phyloP scores from a whole-genome alignment of 2,113 vertebrate genomes.

The Muntiacus muntjak region DNA sequence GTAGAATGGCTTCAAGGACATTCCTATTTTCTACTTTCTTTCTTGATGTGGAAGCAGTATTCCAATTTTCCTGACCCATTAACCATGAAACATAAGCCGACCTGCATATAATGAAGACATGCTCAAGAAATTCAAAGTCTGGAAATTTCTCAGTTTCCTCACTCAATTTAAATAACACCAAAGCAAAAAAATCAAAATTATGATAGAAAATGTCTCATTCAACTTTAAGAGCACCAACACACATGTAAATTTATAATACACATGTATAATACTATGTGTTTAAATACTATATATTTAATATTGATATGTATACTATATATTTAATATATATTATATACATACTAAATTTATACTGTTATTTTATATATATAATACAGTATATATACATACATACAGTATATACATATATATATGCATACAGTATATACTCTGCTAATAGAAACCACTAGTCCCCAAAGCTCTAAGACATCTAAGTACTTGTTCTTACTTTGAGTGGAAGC shows the following conservation, averaged over 20 bases:
- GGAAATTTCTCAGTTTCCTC: not conserved
- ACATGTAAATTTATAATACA: not conserved
- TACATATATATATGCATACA: not conserved
- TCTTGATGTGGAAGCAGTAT: not conserved
- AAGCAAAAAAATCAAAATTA: not conserved
- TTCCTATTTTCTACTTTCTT: not conserved
- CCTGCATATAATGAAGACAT: not conserved
- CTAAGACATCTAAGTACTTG: not conserved
- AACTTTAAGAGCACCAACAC: not conserved
- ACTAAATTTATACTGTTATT: slow-evolving; percentile 32
- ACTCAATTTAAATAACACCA: not conserved
- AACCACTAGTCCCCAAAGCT: not conserved
- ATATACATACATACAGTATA: not conserved
- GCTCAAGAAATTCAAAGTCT: not conserved
- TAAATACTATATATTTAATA: not conserved
- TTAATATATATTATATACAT: not conserved
- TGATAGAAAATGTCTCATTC: not conserved
- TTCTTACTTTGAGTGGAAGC: not conserved
- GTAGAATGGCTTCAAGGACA: not conserved
- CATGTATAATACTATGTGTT: not conserved
- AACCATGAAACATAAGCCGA: not conserved
- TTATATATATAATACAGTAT: not conserved
- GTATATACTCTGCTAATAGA: not conserved
- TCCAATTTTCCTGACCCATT: not conserved
- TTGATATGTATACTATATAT: not conserved